A percentile compares a stretch with the other conserved stretches of the same genome.
Evolutionary conservation across 2,797 vertebrate genomes (phyloP).

Genomic region (Pyrocephalus nanus): DNA sequence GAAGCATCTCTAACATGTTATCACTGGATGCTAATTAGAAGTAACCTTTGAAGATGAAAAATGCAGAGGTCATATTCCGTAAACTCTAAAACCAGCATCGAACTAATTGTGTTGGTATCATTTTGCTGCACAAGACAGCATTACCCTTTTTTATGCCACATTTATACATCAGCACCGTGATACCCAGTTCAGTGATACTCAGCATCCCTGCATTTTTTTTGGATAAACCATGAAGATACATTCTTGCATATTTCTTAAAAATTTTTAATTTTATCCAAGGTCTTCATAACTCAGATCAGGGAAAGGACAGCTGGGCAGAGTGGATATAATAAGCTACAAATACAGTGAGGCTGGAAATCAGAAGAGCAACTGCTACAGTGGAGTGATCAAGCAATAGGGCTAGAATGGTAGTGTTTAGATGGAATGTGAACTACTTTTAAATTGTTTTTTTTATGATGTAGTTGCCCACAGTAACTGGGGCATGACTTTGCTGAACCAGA

Average conservation of each 20-base stretch:
- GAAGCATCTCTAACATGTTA: conserved; percentile 66
- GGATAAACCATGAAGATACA: background rate
- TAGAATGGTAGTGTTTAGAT: background rate
- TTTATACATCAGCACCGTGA: background rate
- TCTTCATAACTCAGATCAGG: background rate
- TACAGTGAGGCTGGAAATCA: background rate
- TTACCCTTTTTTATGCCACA: conserved; percentile 38
- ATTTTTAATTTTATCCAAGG: background rate
- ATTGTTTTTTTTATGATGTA: background rate
- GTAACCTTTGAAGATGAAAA: conserved; percentile 76
- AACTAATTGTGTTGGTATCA: conserved; percentile 73
- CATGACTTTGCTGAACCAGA: background rate
- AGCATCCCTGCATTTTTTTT: conserved; percentile 35
- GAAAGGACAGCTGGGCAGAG: background rate
- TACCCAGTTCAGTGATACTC: background rate
- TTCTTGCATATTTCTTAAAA: background rate
- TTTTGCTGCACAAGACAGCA: conserved; percentile 38
- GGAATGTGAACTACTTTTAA: background rate
- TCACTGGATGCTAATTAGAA: conserved; percentile 79
- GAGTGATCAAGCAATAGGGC: background rate
- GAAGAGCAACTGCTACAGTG: background rate
- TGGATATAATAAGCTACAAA: background rate
- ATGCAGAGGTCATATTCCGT: conserved; percentile 67
- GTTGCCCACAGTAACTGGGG: background rate
- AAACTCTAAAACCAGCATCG: conserved; percentile 72